Conservation (phyloP, 2,113 vertebrate genomes). For the Corythornis vintsioides region DNA sequence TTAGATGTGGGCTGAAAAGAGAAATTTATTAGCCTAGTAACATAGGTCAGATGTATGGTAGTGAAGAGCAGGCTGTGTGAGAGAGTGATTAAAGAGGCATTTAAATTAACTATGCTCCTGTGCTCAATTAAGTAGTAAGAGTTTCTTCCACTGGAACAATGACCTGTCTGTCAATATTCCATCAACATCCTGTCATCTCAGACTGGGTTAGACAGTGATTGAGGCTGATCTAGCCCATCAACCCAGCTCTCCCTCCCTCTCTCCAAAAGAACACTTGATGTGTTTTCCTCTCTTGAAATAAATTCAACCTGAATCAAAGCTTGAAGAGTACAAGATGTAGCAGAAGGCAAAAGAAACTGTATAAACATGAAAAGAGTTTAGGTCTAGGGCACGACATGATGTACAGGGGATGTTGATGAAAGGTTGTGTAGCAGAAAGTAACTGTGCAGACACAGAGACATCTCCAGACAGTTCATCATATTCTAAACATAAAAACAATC, state of each 20-base stretch:
- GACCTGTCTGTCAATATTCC: neutral
- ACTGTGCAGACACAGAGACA: too few species aligned
- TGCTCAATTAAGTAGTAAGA: neutral
- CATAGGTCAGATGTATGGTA: neutral
- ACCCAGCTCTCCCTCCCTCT: fast-evolving
- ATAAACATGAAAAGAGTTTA: too few species aligned
- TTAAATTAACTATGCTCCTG: neutral
- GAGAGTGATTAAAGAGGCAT: neutral
- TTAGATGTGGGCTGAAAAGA: neutral
- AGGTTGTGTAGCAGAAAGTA: too few species aligned
- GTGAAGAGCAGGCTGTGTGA: neutral
- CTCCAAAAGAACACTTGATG: neutral
- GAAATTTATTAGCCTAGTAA: neutral
- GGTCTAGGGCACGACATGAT: too few species aligned
- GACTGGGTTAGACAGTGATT: neutral
- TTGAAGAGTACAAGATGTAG: neutral
- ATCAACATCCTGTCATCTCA: neutral
- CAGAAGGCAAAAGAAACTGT: too few species aligned
- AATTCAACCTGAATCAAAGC: neutral
- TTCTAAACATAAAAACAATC: too few species aligned
- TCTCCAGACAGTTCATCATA: too few species aligned
- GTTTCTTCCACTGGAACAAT: neutral
- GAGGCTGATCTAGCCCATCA: neutral
- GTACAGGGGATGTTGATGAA: too few species aligned
- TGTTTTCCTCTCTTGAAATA: neutral